Percentiles rank a stretch among this genome's conserved stretches.
Evolutionary conservation across 2,888 invertebrate species (phyloP).

Genomic region (Mamestra brassicae): DNA sequence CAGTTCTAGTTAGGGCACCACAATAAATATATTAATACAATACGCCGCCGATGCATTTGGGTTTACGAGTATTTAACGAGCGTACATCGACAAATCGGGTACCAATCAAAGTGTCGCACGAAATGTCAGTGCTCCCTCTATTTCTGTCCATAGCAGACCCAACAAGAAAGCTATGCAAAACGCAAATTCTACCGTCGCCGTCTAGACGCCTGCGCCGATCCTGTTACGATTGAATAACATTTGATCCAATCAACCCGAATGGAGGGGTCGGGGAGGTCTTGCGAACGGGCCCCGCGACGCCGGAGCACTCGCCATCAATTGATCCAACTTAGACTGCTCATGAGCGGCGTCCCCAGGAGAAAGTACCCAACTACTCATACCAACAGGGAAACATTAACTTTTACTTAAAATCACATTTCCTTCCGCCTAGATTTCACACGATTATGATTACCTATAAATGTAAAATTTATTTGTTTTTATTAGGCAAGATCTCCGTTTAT

Average conservation of each 20-base stretch:
- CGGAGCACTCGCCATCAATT: constrained; percentile 79
- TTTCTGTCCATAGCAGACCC: constrained; percentile 85
- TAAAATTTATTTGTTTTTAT: constrained; percentile 49
- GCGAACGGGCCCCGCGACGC: constrained; percentile 73
- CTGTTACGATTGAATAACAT: constrained; percentile 88
- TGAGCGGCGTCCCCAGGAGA: constrained; percentile 55
- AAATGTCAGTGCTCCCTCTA: constrained; percentile 89
- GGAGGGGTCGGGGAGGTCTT: constrained; percentile 86
- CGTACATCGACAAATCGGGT: constrained; percentile 81
- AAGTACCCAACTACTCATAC: constrained; percentile 54
- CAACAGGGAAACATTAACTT: constrained; percentile 53
- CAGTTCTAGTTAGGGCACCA: constrained; percentile 61
- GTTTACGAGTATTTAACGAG: constrained; percentile 78
- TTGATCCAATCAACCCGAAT: constrained; percentile 89
- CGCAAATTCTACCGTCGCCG: constrained; percentile 88
- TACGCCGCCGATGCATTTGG: constrained; percentile 61
- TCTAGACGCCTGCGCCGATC: constrained; percentile 84
- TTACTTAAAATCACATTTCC: constrained; percentile 48
- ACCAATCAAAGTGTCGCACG: constrained; percentile 82
- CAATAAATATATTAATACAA: constrained; percentile 63
- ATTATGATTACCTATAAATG: constrained; percentile 43
- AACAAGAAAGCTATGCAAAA: constrained; percentile 89
- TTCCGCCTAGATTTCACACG: constrained; percentile 36
- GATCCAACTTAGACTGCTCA: constrained; percentile 70
- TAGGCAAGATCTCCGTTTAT: constrained; percentile 33